These are phyloP conservation scores for Armadillidium nasatum DNA, from an alignment of 1,140 invertebrate genomes.

Conservation along the genomic window DNA sequence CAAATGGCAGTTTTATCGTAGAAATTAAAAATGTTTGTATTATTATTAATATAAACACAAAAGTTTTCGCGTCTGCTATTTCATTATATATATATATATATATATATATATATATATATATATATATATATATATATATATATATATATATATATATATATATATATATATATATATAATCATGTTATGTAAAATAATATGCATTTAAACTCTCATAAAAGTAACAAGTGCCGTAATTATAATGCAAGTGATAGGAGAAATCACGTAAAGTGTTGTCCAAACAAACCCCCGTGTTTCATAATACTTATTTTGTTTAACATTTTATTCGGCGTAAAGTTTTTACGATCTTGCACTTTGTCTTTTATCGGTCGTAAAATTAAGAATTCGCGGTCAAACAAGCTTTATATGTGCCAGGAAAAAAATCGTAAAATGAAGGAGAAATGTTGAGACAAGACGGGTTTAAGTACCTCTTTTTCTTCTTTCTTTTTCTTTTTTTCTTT, in stretches of 20 bases:
- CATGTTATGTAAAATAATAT: no score
- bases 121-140: not conserved
- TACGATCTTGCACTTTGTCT: not conserved
- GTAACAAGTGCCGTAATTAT: not conserved
- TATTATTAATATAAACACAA: no score
- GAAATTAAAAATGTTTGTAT: no score
- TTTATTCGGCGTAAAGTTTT: not conserved
- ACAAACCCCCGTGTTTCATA: not conserved
- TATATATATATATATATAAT: no score
- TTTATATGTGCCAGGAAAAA: slow-evolving; percentile 3
- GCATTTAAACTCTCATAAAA: no score
- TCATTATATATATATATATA: slow-evolving; percentile 13
- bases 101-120: not conserved
- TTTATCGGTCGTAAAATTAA: slow-evolving; percentile 10
- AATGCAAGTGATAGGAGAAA: not conserved
- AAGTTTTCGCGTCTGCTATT: no score
- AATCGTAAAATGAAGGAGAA: not conserved
- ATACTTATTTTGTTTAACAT: not conserved
- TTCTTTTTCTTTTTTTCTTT: no score
- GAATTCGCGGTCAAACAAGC: slow-evolving; percentile 2
- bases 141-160: no score
- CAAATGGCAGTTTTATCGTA: no score
- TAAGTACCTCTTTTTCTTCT: no score
- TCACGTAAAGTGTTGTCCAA: not conserved
- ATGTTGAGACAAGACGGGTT: not conserved